These are phyloP conservation scores for Alectura lathami DNA, from an alignment of 2,113 vertebrate genomes.

Conservation along the genomic window DNA sequence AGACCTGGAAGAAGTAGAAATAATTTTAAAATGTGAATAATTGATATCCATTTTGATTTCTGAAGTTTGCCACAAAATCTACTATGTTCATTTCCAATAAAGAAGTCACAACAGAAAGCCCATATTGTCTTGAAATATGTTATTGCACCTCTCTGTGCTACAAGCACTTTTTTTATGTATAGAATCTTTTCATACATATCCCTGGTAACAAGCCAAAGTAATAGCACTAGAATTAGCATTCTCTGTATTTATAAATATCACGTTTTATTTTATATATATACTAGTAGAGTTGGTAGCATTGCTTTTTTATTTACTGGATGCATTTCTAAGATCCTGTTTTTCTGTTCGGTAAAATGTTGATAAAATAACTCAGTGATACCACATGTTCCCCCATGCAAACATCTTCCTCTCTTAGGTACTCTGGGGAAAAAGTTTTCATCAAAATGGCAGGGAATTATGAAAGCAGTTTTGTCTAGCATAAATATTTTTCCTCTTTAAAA, in stretches of 20 bases:
- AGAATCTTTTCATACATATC: background rate
- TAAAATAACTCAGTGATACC: background rate
- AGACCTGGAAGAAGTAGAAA: slow-evolving; percentile 78
- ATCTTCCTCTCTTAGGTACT: background rate
- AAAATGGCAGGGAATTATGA: background rate
- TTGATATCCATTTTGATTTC: background rate
- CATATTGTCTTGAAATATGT: background rate
- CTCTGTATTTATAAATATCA: too few relatives aligned
- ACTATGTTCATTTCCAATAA: background rate
- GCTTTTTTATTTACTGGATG: background rate
- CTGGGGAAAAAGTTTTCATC: background rate
- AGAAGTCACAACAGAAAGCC: background rate
- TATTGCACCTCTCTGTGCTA: background rate
- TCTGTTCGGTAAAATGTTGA: background rate
- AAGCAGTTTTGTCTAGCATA: background rate
- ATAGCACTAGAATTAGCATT: too few relatives aligned
- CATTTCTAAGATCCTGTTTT: background rate
- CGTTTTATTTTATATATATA: background rate
- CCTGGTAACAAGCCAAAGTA: background rate
- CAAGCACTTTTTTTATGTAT: background rate
- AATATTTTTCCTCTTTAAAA: background rate
- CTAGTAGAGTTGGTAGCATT: background rate
- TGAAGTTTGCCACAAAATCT: background rate
- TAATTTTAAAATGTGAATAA: background rate
- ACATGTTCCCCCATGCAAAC: background rate